phyloP scores from a whole-genome alignment of 2,797 vertebrate genomes.

The Vultur gryphus region DNA sequence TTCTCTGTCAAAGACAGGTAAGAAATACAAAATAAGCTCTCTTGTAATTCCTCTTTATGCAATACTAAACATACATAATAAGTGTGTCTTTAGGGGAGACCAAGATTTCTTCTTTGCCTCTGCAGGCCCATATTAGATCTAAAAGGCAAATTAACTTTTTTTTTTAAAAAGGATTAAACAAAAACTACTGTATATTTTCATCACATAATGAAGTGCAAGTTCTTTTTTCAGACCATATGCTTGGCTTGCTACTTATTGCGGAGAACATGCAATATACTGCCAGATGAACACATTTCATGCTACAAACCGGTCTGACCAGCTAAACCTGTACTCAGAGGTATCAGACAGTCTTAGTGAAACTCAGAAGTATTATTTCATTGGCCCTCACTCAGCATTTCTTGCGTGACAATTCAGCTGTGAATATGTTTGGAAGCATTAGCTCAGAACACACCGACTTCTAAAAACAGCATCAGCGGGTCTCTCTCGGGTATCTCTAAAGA shows the following conservation, averaged over 20 bases:
- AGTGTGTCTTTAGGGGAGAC: not conserved
- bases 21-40: not conserved
- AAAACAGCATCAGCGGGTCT: not conserved
- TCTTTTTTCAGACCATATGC: slow-evolving; percentile 21
- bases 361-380: slow-evolving; percentile 19
- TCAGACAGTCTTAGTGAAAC: slow-evolving; percentile 19
- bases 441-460: not conserved
- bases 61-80: not conserved
- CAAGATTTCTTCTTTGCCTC: not conserved
- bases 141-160: not conserved
- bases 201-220: not conserved
- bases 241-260: not conserved
- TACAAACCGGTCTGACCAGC: slow-evolving; percentile 29
- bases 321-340: slow-evolving; percentile 31
- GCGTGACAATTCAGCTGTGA: not conserved
- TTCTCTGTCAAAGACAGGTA: not conserved
- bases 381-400: not conserved
- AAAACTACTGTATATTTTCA: slow-evolving; percentile 26
- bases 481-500: not conserved
- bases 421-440: not conserved
- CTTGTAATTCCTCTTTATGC: not conserved
- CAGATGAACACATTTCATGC: not conserved
- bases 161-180: not conserved
- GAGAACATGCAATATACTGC: not conserved
- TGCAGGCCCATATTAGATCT: not conserved